Percentiles rank a stretch among this genome's conserved stretches.
Evolutionary conservation across 2,888 invertebrate species (phyloP).

Genomic region (Caenorhabditis afra): DNA sequence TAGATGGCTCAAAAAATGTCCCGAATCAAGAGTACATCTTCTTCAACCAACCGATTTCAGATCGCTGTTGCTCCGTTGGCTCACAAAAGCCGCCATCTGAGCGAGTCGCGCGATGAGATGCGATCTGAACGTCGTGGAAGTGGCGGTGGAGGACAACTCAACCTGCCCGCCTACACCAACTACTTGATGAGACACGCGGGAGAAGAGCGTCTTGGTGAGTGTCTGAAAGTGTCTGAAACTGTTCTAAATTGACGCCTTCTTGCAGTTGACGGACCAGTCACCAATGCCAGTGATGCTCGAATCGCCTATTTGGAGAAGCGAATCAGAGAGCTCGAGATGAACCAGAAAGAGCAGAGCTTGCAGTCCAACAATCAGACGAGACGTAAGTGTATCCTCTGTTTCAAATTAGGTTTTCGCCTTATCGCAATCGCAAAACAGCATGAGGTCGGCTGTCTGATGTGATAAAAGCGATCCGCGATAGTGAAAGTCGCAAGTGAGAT

Average conservation of each 20-base stretch:
- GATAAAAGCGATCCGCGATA: slow-evolving; percentile 23
- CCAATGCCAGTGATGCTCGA: slow-evolving; percentile 37
- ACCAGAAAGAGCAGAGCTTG: slow-evolving; percentile 36
- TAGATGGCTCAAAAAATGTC: slow-evolving; percentile 4
- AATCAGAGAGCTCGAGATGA: slow-evolving; percentile 53
- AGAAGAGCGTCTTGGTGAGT: slow-evolving; percentile 55
- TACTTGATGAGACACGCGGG: slow-evolving; percentile 43
- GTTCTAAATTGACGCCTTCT: neutral
- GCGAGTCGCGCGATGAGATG: slow-evolving; percentile 54
- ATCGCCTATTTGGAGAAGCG: slow-evolving; percentile 58
- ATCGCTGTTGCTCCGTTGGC: slow-evolving; percentile 64
- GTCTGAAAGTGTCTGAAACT: neutral
- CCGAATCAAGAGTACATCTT: neutral
- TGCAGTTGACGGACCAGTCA: slow-evolving; percentile 61
- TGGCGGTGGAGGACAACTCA: slow-evolving; percentile 22
- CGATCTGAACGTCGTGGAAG: slow-evolving; percentile 49
- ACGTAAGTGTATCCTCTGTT: slow-evolving; percentile 33
- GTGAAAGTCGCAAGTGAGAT: slow-evolving; percentile 34
- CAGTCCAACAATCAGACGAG: slow-evolving; percentile 42
- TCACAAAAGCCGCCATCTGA: slow-evolving; percentile 56
- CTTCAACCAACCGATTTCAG: slow-evolving; percentile 44
- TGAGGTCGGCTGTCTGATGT: slow-evolving; percentile 3
- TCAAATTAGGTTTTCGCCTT: too few relatives aligned
- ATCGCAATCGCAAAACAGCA: slow-evolving; percentile 4
- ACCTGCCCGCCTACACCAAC: slow-evolving; percentile 53